Conservation (phyloP, 2,888 invertebrate genomes). For the Tortricodes alternella region DNA sequence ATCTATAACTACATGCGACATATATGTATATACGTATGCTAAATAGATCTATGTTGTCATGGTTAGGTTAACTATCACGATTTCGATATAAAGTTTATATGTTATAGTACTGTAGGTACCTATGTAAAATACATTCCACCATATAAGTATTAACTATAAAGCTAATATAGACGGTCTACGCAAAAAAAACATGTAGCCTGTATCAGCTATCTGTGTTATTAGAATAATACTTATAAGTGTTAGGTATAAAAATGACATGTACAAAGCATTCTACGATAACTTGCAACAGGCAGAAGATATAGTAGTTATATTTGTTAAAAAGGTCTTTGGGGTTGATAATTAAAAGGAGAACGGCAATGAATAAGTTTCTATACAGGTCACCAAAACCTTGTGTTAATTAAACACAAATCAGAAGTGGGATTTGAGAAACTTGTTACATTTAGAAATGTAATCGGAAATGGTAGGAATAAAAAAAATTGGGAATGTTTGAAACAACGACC, state of each 20-base stretch:
- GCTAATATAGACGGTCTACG: too few species aligned
- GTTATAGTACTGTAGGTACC: not conserved
- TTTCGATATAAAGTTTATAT: slow-evolving; percentile 1
- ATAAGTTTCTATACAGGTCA: too few species aligned
- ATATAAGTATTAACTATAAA: slow-evolving; percentile 1
- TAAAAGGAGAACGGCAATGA: not conserved
- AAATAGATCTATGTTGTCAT: slow-evolving; percentile 23
- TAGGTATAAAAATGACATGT: too few species aligned
- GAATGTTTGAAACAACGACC: not conserved
- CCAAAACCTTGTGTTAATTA: not conserved
- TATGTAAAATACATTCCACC: not conserved
- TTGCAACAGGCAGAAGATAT: too few species aligned
- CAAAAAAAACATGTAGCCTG: too few species aligned
- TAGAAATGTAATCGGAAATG: not conserved
- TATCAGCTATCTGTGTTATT: too few species aligned
- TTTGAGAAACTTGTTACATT: too few species aligned
- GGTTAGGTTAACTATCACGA: slow-evolving; percentile 18
- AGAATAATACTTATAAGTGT: not conserved
- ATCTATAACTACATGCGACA: slow-evolving; percentile 30
- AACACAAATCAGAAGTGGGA: not conserved
- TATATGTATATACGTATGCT: not conserved
- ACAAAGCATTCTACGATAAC: too few species aligned
- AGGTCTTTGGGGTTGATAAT: not conserved
- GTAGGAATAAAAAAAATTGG: not conserved
- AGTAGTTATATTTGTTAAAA: too few species aligned